Evolutionary conservation across 2,888 invertebrate genomes (phyloP), one percentile per base, ranked within the genome.

Genomic region (Unio pictorum): DNA sequence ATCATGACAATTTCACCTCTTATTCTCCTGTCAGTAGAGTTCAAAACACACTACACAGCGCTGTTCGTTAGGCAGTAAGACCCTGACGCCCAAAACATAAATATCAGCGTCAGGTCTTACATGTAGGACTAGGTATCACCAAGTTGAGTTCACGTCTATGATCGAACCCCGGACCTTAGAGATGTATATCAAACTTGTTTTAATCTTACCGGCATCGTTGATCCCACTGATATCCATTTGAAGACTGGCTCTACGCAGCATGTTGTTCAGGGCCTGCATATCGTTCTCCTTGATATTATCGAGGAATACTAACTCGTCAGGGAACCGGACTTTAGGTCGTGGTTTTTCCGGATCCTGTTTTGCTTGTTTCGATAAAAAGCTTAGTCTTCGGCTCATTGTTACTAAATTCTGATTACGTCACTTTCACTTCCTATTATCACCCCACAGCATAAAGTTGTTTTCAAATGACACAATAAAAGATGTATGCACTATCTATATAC

Each of bases 261-360:
- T 89, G 59, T 77, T 71, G 62, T 83, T 79, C 63, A 87, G 76
- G 17, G 86, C 87, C 55, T 78, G 69, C 59, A 88, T 76, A 71
- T 89, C 89, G 77, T 89, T 88, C 69, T 88, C 89, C 66, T 87
- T 88, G 28, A 89, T 86, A 77, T 86, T 87, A 71, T 89, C 89
- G 76, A 88, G 74, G 75, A 89, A 89, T 26, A 89, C 87, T 20
- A 89, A 74, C 68, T 89, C 89, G 67, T 89, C 88, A 6, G 89
- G 85, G 72, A 89, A 89, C 18, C 87, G 80, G 3, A 89, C 89
- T 26, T 74, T 74, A 58, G 81, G 81, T 0, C 86, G 86, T 67
- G 84, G 80, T 18, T 80, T 66, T 45, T 80, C 83, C 20, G 85
- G 84, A 68, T 88, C 83, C 74, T 88, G 85, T 76, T 88, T 88